phyloP scores from a whole-genome alignment of 2,888 invertebrate genomes.

The Apodemia duryi region DNA sequence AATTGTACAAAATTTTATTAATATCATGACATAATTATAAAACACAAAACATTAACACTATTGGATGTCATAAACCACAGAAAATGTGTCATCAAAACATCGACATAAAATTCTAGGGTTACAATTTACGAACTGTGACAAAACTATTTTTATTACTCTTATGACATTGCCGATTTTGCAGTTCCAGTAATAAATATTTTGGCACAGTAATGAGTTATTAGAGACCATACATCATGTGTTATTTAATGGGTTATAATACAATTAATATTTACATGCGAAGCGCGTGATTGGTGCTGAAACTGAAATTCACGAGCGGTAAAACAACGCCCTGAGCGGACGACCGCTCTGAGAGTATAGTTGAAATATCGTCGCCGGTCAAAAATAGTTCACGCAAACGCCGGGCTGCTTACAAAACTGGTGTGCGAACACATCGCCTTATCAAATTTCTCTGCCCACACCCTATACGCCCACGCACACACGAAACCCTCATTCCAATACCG shows the following conservation, averaged over 20 bases:
- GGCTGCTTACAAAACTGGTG: constrained; percentile 75
- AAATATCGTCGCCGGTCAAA: constrained; percentile 56
- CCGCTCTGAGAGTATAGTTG: constrained; percentile 48
- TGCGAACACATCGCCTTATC: constrained; percentile 63
- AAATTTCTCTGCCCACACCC: constrained; percentile 73
- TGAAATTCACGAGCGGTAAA: constrained; percentile 21
- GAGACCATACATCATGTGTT: constrained; percentile 3
- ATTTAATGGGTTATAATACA: constrained; percentile 7
- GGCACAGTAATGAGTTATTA: not conserved
- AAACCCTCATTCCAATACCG: constrained; percentile 37
- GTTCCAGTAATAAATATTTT: constrained; percentile 3
- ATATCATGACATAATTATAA: not conserved
- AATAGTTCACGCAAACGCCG: constrained; percentile 58
- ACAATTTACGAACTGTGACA: not conserved
- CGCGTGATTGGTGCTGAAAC: constrained; percentile 19
- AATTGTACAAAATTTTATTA: too few relatives aligned
- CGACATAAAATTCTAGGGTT: not conserved
- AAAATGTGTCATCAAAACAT: not conserved
- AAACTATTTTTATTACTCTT: not conserved
- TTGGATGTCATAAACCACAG: not conserved
- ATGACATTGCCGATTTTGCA: not conserved
- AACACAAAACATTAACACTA: not conserved
- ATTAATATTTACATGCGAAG: constrained; percentile 12
- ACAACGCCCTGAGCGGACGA: constrained; percentile 38
- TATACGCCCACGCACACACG: constrained; percentile 48